Base-by-base conservation (phyloP, 2,888 invertebrate species). In the Euclidia mi region DNA sequence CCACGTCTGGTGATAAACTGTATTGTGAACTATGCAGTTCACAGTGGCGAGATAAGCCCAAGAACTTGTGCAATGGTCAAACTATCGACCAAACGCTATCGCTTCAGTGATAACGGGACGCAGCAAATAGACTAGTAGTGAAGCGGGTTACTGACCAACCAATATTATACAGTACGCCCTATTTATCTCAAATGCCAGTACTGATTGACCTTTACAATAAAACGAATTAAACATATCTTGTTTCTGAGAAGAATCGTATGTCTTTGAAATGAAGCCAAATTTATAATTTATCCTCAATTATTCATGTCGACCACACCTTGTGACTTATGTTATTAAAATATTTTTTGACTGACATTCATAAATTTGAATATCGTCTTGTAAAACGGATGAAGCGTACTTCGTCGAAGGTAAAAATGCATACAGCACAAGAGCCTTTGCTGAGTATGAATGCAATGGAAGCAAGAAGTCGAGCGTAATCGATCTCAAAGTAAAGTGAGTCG, bases 21-120 rank as follows among this genome's bases (percentile, higher is more conserved):
- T 1, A 25, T 0, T 25, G 20, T 1, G 7, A 25, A 25, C 20
- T 25, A 25, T 25, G 20, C 20, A 76, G 79, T 82, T 79, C 84
- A 85, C 78, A 77, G 77, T 77, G 84, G 80, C 77, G 78, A 85
- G 88, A 92, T 92, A 92, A 88, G 83, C 65, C 61, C 65, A 70
- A 69, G 59, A 81, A 84, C 82, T 83, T 87, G 85, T 85, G 87
- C 87, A 88, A 81, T 77, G 82, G 76, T 72, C 78, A 82, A 76
- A 80, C 79, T 89, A 91, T 89, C 88, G 78, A 75, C 76, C 78
- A 72, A 76, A 71, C 74, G 82, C 83, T 90, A 91, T 92, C 92
- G 84, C 80, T 67, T 65, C 73, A 68, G 62, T 85, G 89, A 92
- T 92, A 92, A 90, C 89, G 85, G 87, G 81, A 87, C 81, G 84